Evolutionary conservation across 1,140 invertebrate genomes (phyloP), one percentile per base, ranked within the genome.

Genomic region (Drosophila truncata): DNA sequence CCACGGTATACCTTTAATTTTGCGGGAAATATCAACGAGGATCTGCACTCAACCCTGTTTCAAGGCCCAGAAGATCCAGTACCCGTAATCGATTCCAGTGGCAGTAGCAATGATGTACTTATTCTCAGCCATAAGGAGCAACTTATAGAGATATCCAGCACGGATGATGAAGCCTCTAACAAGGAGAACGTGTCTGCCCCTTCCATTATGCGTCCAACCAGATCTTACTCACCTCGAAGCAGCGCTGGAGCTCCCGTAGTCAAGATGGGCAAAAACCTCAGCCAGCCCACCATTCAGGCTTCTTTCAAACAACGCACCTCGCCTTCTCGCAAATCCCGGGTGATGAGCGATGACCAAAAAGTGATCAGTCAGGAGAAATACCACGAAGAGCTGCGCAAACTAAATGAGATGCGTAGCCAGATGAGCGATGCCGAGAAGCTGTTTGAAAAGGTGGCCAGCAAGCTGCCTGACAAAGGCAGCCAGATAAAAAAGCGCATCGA

Each of bases 1-100:
- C 86, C 80, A 6, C 88, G 88, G 20, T 92, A 92, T 35, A 91
- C 73, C 18, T 72, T 75, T 9, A 80, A 91, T 10, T 92, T 92
- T 64, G 77, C 58, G 16, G 57, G 42, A 8, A 78, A 66, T 20
- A 91, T 91, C 33, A 62, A 81, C 27, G 65, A 82, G 1, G 61
- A 73, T 11, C 50, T 92, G 20, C 91, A 92, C 16, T 92, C 91
- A 0, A 92, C 91, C 0, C 11, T 92, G 1, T 91, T 74, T 33
- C 66, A 63, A 4, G 10, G 6, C 0, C 14, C 47, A n/a, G 47
- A 27, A 27, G 47, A 49, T 6, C 9, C 25, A 27, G 46, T 11
- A 16, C 25, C 20, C 8, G 41, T 49, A 1, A 66, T 44, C 3
- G 78, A 83, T 14, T 92, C 91, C 2, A 33, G 50, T 54, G 25